phyloP scores from a whole-genome alignment of 1,140 invertebrate genomes.

The Sminthurinus signatus region DNA sequence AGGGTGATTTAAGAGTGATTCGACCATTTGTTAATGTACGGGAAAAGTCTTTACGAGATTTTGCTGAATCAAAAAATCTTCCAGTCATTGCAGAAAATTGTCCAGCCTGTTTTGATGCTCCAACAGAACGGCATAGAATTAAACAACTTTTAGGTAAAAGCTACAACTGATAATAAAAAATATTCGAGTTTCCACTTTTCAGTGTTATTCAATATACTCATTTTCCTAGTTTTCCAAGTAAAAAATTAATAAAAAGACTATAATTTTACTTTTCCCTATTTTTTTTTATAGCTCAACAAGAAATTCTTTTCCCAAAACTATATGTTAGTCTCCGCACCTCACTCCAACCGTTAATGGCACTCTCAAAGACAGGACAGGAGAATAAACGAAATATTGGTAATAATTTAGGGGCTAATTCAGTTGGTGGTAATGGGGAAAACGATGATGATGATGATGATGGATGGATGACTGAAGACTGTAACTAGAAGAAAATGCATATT shows the following conservation, averaged over 20 bases:
- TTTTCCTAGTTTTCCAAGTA: too few relatives aligned
- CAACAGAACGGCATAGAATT: conserved; percentile 59
- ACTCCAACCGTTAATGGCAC: conserved; percentile 62
- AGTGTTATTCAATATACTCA: too few relatives aligned
- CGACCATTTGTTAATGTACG: conserved; percentile 81
- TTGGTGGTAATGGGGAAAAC: not conserved
- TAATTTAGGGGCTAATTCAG: too few relatives aligned
- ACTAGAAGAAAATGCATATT: too few relatives aligned
- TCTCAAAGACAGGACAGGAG: conserved; percentile 52
- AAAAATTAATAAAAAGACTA: too few relatives aligned
- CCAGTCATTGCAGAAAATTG: conserved; percentile 59
- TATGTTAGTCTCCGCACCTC: conserved; percentile 62
- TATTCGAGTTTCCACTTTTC: too few relatives aligned
- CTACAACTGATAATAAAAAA: too few relatives aligned
- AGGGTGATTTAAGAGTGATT: conserved; percentile 72
- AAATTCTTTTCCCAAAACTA: conserved; percentile 64
- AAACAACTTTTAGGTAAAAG: conserved; percentile 66
- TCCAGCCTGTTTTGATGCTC: conserved; percentile 57
- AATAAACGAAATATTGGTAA: not conserved
- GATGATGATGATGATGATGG: not conserved
- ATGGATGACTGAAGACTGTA: too few relatives aligned
- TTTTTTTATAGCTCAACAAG: conserved; percentile 60
- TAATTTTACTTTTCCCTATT: too few relatives aligned
- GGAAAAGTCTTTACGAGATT: conserved; percentile 63
- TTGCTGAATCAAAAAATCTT: conserved; percentile 60